phyloP scores from a whole-genome alignment of 2,888 invertebrate genomes.

The Polymixis flavicincta region DNA sequence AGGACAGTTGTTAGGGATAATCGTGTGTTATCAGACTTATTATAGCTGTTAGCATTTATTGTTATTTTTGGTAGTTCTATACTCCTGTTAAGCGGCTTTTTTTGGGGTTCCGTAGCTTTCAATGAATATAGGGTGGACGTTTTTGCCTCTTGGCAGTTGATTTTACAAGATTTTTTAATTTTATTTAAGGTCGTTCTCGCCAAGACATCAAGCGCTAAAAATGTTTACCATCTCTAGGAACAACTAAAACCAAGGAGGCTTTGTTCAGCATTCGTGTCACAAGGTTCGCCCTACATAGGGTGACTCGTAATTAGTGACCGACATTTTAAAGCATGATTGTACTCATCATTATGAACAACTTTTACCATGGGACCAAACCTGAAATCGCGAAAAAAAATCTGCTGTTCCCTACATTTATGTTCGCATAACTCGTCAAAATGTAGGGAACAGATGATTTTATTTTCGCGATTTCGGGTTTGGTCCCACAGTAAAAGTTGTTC shows the following conservation, averaged over 20 bases:
- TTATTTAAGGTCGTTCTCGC: too few relatives aligned
- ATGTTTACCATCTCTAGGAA: neutral
- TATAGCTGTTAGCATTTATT: slow-evolving; percentile 26
- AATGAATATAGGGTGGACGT: neutral
- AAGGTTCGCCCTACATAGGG: neutral
- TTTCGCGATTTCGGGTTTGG: too few relatives aligned
- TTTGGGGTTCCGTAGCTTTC: neutral
- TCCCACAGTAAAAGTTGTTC: too few relatives aligned
- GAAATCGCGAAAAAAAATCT: too few relatives aligned
- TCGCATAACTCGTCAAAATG: too few relatives aligned
- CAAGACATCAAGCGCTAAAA: neutral
- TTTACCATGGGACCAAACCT: too few relatives aligned
- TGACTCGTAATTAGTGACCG: too few relatives aligned
- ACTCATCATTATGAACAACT: too few relatives aligned
- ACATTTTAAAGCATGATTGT: too few relatives aligned
- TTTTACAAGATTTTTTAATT: neutral
- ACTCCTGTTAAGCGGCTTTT: neutral
- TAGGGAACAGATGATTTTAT: too few relatives aligned
- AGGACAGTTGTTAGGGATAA: slow-evolving; percentile 39
- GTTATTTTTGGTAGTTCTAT: neutral
- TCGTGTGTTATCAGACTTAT: slow-evolving; percentile 35
- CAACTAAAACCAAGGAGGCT: neutral
- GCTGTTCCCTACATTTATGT: too few relatives aligned
- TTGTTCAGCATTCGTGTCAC: neutral
- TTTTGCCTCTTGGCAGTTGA: neutral